These are phyloP conservation scores for Mesaphorura yosii DNA, from an alignment of 1,140 invertebrate genomes.

Conservation along the genomic window DNA sequence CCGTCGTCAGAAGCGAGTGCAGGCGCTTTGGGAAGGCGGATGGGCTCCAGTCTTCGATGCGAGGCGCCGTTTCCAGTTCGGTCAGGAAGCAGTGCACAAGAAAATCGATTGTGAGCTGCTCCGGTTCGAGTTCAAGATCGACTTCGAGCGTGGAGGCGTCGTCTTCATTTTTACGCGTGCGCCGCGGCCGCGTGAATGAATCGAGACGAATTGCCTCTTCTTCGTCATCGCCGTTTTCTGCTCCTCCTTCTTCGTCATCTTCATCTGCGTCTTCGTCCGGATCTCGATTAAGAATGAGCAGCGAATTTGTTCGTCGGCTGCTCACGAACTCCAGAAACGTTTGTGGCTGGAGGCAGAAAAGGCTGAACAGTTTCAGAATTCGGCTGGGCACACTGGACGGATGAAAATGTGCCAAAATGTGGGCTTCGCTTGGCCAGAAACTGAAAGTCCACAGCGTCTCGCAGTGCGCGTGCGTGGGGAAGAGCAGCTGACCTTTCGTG, in stretches of 20 bases:
- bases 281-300: too few relatives aligned
- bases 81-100: slow-evolving; percentile 20
- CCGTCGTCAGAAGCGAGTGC: slow-evolving; percentile 6
- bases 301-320: too few relatives aligned
- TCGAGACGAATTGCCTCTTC: not conserved
- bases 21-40: slow-evolving; percentile 21
- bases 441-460: slow-evolving; percentile 29
- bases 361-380: slow-evolving; percentile 20
- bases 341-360: slow-evolving; percentile 21
- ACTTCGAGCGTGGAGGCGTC: not conserved
- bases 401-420: slow-evolving; percentile 22
- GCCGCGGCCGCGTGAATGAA: too few relatives aligned
- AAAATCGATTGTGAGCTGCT: slow-evolving; percentile 14
- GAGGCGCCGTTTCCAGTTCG: slow-evolving; percentile 20
- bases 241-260: not conserved
- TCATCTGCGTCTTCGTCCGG: slow-evolving; percentile 16
- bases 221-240: not conserved
- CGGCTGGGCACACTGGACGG: slow-evolving; percentile 17
- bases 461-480: slow-evolving; percentile 17
- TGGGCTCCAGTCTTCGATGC: slow-evolving; percentile 26
- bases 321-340: slow-evolving; percentile 24
- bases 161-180: not conserved
- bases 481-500: slow-evolving; percentile 10
- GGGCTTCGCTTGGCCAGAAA: slow-evolving; percentile 28
- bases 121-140: too few relatives aligned